A percentile compares a stretch with the other conserved stretches of the same genome.
Conservation (phyloP, 2,797 vertebrate genomes). For the Potorous gilbertii region DNA sequence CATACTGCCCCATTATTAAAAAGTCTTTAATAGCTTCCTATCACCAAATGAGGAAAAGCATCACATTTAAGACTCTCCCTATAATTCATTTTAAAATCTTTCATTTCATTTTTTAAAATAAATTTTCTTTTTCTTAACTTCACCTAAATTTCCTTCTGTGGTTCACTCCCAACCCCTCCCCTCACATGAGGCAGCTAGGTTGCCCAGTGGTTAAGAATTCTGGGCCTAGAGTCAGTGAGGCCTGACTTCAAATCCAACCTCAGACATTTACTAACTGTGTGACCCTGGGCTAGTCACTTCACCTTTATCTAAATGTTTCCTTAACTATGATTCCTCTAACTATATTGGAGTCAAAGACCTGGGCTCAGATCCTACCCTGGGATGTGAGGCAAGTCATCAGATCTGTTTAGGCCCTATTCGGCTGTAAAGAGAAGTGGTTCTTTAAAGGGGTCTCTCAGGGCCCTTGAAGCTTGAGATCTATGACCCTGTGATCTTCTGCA, state of each 20-base stretch:
- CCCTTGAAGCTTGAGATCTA: background rate
- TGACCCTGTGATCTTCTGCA: background rate
- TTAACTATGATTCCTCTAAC: background rate
- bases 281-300: background rate
- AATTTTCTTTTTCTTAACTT: background rate
- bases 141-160: slow-evolving; percentile 25
- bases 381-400: background rate
- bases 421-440: background rate
- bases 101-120: slow-evolving; percentile 19
- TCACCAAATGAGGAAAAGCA: background rate
- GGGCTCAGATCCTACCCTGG: background rate
- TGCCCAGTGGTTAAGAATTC: background rate
- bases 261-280: background rate
- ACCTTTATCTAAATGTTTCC: background rate
- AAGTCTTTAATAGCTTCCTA: slow-evolving; percentile 3
- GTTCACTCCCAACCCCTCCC: background rate
- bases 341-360: background rate
- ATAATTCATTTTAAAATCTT: background rate
- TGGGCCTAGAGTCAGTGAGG: background rate
- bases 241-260: background rate
- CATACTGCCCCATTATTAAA: background rate
- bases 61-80: slow-evolving; percentile 41
- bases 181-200: background rate
- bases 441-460: background rate
- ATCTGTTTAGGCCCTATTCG: background rate